Conservation (phyloP, 2,113 vertebrate genomes). For the Alligator sinensis region DNA sequence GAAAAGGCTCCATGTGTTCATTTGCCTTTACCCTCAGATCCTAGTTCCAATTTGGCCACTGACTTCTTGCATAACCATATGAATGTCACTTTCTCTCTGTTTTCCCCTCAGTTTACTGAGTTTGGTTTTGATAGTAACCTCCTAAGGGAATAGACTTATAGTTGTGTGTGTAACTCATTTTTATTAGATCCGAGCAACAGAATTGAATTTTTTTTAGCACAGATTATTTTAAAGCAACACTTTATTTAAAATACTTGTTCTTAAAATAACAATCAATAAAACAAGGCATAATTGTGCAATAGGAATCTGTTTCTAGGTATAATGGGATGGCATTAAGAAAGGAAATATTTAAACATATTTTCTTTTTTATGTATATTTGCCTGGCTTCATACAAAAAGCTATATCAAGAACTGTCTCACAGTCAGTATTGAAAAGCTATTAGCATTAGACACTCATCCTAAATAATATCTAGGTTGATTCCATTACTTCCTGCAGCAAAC, state of each 20-base stretch:
- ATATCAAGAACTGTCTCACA: not conserved
- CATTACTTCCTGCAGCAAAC: not conserved
- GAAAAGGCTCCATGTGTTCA: too few relatives aligned
- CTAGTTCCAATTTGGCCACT: not conserved
- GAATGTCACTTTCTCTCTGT: not conserved
- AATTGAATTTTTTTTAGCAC: not conserved
- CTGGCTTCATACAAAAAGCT: not conserved
- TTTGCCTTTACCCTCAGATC: not conserved
- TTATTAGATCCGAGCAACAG: not conserved
- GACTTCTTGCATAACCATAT: not conserved
- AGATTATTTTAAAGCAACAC: not conserved
- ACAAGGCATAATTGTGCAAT: not conserved
- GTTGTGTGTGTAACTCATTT: not conserved
- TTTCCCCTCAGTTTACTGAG: not conserved
- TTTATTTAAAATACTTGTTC: not conserved
- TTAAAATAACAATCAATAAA: not conserved
- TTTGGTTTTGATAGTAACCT: not conserved
- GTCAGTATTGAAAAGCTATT: not conserved
- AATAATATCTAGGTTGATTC: not conserved
- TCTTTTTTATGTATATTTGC: too few relatives aligned
- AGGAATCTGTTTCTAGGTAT: not conserved
- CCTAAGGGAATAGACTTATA: too few relatives aligned
- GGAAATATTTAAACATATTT: not conserved
- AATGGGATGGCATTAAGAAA: not conserved
- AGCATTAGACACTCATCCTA: not conserved